Conservation (phyloP, 2,113 vertebrate genomes). For the Hymenochirus boettgeri region DNA sequence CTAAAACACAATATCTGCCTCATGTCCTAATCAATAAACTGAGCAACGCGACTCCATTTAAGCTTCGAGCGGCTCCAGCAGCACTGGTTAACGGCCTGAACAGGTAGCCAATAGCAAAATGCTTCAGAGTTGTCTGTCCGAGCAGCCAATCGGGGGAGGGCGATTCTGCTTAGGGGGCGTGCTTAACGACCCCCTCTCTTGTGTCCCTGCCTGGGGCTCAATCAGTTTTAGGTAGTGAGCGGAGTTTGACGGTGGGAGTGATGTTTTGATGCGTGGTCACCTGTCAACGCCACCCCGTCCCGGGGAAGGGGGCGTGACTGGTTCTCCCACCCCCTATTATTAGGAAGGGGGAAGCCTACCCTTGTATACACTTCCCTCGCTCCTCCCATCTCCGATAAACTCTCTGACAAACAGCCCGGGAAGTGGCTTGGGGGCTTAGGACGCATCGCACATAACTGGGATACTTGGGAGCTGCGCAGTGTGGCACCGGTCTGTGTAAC, state of each 20-base stretch:
- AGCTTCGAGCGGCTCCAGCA: too few species aligned
- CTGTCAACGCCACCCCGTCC: constrained; percentile 17
- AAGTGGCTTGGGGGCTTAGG: constrained; percentile 6
- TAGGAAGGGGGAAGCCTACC: not conserved
- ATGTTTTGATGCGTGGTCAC: constrained; percentile 12
- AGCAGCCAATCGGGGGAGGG: constrained; percentile 10
- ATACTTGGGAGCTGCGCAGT: not conserved
- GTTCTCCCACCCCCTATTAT: constrained; percentile 1
- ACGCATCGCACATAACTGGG: not conserved
- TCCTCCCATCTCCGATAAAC: constrained; percentile 25
- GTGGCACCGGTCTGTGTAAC: not conserved
- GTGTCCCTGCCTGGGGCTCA: not conserved
- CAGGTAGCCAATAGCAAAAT: too few species aligned
- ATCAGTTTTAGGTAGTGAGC: constrained; percentile 9
- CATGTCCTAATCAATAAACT: too few species aligned
- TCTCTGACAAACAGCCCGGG: constrained; percentile 10
- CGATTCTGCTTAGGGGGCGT: not conserved
- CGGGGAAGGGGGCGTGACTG: constrained; percentile 13
- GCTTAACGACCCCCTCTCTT: not conserved
- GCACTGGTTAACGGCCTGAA: too few species aligned
- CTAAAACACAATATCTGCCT: too few species aligned
- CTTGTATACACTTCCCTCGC: constrained; percentile 13
- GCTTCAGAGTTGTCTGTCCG: too few species aligned
- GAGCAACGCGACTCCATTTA: too few species aligned
- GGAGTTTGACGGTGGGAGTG: not conserved